These are phyloP conservation scores for Aldabrachelys gigantea DNA, from an alignment of 2,113 vertebrate species.

Conservation along the genomic window DNA sequence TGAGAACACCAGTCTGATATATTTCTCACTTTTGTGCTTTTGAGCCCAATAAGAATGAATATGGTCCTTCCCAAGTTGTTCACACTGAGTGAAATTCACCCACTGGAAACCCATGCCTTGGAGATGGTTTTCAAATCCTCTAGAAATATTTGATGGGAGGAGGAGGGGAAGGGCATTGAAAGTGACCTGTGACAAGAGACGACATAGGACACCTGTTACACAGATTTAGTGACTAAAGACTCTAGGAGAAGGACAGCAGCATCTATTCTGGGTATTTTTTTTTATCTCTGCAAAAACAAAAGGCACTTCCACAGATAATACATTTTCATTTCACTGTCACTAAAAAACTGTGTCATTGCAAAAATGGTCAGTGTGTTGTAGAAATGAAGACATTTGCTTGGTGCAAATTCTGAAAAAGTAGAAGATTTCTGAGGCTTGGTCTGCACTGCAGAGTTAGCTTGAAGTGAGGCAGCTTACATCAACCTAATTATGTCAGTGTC, in stretches of 20 bases:
- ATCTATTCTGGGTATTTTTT: constrained; percentile 51
- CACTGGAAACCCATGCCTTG: constrained; percentile 10
- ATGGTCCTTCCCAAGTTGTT: background rate
- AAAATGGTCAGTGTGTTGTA: constrained; percentile 13
- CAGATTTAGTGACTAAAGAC: constrained; percentile 56
- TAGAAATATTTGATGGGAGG: constrained; percentile 42
- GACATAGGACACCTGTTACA: constrained; percentile 49
- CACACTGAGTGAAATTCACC: background rate
- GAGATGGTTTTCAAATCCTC: constrained; percentile 25
- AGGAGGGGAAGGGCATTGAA: constrained; percentile 47
- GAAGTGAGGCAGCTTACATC: background rate
- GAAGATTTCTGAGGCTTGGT: background rate
- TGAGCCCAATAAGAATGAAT: background rate
- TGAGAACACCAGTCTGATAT: background rate
- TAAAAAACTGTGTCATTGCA: constrained; percentile 13
- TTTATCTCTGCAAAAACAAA: constrained; percentile 43
- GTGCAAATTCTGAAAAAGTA: background rate
- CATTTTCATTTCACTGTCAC: constrained; percentile 45
- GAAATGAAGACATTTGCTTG: background rate
- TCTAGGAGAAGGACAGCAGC: constrained; percentile 57
- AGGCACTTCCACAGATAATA: constrained; percentile 40
- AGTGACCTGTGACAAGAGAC: constrained; percentile 21
- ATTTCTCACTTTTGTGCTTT: background rate
- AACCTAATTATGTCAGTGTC: background rate
- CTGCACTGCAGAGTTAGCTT: background rate